phyloP scores from a whole-genome alignment of 1,140 invertebrate species.

The Cotesia vestalis region DNA sequence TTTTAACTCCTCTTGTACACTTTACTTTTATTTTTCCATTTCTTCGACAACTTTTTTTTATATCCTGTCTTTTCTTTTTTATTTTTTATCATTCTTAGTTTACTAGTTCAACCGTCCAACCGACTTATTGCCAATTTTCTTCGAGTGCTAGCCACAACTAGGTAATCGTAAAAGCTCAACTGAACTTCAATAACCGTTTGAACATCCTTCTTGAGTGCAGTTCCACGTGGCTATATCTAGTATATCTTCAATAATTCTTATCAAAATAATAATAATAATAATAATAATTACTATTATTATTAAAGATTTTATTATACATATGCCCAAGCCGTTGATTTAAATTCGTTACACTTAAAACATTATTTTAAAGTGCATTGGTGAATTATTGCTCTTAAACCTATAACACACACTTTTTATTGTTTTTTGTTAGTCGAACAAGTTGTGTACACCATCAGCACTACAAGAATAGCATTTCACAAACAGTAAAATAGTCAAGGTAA shows the following conservation, averaged over 20 bases:
- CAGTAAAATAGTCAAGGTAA: too few species aligned
- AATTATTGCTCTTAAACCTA: constrained; percentile 4
- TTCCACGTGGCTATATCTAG: neutral
- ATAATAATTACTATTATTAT: too few species aligned
- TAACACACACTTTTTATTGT: neutral
- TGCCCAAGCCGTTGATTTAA: too few species aligned
- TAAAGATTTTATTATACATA: too few species aligned
- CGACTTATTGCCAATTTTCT: constrained; percentile 35
- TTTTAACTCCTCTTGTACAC: neutral
- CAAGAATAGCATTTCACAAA: too few species aligned
- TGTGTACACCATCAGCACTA: too few species aligned
- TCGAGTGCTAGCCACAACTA: constrained; percentile 9
- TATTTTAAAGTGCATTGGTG: neutral
- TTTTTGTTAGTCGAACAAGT: too few species aligned
- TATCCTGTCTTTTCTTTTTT: neutral
- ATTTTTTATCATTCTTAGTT: constrained; percentile 2
- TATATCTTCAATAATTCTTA: neutral
- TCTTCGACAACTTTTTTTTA: neutral
- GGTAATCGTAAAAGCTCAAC: constrained; percentile 13
- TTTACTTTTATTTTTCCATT: neutral
- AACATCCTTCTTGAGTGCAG: neutral
- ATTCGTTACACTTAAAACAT: neutral
- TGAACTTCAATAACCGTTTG: constrained; percentile 2
- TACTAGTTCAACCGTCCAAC: constrained; percentile 5
- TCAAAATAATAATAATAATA: too few species aligned